Conservation (phyloP, 1,140 invertebrate genomes). For the Adelges cooleyi region DNA sequence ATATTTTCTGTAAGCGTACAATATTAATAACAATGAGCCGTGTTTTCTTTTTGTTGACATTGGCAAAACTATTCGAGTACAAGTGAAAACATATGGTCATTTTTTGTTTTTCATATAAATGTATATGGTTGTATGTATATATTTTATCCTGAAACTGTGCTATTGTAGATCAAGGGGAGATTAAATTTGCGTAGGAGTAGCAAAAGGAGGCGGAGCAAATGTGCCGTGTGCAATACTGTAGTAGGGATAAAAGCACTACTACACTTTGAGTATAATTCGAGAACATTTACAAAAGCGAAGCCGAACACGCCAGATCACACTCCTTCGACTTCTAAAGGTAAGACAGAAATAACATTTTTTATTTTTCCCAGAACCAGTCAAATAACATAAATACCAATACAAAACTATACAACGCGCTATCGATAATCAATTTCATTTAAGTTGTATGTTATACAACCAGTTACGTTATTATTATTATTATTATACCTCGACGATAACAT, state of each 20-base stretch:
- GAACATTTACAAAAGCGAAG: constrained; percentile 27
- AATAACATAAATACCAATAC: too few relatives aligned
- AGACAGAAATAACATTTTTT: background rate
- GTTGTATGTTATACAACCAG: too few relatives aligned
- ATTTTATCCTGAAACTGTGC: background rate
- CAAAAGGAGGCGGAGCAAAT: constrained; percentile 22
- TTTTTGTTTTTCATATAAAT: background rate
- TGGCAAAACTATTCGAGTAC: background rate
- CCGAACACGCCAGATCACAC: constrained; percentile 4
- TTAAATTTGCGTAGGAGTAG: constrained; percentile 14
- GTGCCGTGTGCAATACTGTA: constrained; percentile 26
- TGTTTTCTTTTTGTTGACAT: background rate
- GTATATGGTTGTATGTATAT: too few relatives aligned
- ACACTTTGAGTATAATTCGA: constrained; percentile 4
- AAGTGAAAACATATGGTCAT: background rate
- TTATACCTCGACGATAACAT: too few relatives aligned
- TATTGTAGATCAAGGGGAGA: constrained; percentile 11
- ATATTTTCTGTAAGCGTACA: too few relatives aligned
- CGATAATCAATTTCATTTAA: too few relatives aligned
- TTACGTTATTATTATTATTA: too few relatives aligned
- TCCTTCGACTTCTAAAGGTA: background rate
- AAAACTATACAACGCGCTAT: too few relatives aligned
- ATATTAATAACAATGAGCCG: background rate
- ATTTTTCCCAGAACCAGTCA: background rate
- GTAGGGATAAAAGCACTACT: constrained; percentile 24